Conservation (phyloP, 2,888 invertebrate species). For the Chironomus riparius region DNA sequence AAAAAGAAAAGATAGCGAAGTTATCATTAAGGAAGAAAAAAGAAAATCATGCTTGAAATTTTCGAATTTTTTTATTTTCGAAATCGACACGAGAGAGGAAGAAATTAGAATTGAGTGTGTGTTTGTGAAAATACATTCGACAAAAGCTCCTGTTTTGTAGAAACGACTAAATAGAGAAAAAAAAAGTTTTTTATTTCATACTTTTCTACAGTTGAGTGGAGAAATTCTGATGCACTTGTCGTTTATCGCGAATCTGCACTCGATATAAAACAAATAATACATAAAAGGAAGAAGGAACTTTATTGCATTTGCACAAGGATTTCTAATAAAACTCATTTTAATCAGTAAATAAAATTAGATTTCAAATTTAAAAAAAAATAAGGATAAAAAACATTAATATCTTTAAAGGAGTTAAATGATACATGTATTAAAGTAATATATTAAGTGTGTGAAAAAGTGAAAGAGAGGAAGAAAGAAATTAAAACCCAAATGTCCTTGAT, state of each 20-base stretch:
- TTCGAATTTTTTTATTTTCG: slow-evolving; percentile 3
- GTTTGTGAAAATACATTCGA: not conserved
- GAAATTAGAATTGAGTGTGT: not conserved
- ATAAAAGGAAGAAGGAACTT: not conserved
- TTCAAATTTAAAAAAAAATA: not conserved
- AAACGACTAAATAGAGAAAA: not conserved
- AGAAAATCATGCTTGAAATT: slow-evolving; percentile 19
- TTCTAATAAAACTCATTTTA: not conserved
- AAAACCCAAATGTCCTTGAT: too few species aligned
- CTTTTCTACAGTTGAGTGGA: slow-evolving; percentile 20
- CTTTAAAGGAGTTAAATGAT: not conserved
- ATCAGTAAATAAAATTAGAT: not conserved
- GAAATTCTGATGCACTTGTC: slow-evolving; percentile 21
- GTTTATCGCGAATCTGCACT: not conserved
- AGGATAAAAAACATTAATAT: not conserved
- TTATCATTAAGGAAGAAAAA: not conserved
- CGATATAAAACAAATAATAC: not conserved
- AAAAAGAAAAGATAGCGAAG: not conserved
- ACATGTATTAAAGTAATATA: not conserved
- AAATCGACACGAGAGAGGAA: not conserved
- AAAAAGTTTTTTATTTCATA: not conserved
- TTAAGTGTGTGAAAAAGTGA: not conserved
- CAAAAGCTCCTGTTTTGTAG: not conserved
- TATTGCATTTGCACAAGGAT: not conserved
- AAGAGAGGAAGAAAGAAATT: too few species aligned